Percentiles rank a stretch among this genome's conserved stretches.
phyloP scores from a whole-genome alignment of 2,888 invertebrate genomes.

The Himalopsyche anomala region DNA sequence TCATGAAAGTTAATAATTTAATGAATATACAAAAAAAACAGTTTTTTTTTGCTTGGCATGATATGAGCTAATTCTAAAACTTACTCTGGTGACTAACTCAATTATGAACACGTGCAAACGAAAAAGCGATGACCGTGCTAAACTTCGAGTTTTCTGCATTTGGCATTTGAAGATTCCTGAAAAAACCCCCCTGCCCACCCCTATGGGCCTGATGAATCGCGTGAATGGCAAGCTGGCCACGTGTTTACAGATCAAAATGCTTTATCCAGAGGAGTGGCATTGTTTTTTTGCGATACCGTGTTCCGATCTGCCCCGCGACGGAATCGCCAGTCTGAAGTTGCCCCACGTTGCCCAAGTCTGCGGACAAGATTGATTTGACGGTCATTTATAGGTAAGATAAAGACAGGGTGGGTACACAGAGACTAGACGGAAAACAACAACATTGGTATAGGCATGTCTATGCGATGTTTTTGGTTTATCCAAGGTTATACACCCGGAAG shows the following conservation, averaged over 20 bases:
- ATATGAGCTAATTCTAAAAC: no score
- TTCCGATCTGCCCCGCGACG: neutral
- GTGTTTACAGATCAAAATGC: constrained; percentile 19
- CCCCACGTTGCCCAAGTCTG: no score
- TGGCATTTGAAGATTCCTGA: constrained; percentile 12
- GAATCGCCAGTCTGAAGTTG: neutral
- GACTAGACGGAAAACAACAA: constrained; percentile 8
- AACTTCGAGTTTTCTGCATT: neutral
- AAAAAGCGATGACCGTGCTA: neutral
- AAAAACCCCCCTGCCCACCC: neutral
- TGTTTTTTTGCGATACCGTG: neutral
- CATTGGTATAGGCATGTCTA: no score
- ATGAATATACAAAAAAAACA: no score
- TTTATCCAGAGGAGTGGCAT: neutral
- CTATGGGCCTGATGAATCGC: neutral
- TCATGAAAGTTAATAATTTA: no score
- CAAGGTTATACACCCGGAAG: no score
- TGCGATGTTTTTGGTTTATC: no score
- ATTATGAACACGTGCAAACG: neutral
- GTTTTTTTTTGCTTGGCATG: no score
- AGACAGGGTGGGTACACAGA: neutral
- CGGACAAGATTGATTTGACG: neutral
- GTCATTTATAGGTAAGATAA: neutral
- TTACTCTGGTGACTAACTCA: no score
- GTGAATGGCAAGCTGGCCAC: neutral